Base-by-base conservation (phyloP, 2,113 vertebrate genomes). In the Papio anubis region DNA sequence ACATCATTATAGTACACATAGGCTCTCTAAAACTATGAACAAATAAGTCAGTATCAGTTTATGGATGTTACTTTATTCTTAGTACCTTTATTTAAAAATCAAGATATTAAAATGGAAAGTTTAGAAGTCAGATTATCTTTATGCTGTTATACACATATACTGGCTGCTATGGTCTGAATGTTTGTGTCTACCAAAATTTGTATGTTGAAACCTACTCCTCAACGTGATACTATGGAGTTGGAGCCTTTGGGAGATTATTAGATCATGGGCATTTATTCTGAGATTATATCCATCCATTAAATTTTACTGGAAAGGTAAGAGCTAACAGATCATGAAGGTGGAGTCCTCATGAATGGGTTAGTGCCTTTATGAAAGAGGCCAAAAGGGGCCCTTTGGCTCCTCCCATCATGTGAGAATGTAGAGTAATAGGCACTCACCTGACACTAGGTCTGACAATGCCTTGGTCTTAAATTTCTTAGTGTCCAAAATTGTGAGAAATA, bases 81-180 rank as follows among this genome's bases (percentile, higher is more conserved):
- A 90, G 4, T 73, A 3, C 3, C 45, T 32, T 23, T 40, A 12
- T 70, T 50, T 14, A 20, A 72, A 18, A 64, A 10, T 79, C 12
- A 73, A 5, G 10, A n/a, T 55, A 21, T 30, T 45, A 81, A 40
- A 95, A 79, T 30, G 45, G 13, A 94, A 80, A 40, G n/a, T 16
- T 45, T 20, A 40, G 35, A 59, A 25, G 5, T n/a, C 66, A n/a
- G 27, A 88, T 73, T 66, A 88, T 38, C 25, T 66, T 72, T 50
- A 55, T 35, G 32, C 32, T 79, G 0, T 11, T 78, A 11, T 1
- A 38, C 0, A 21, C 5, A 30, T 5, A 72, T 16, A 2, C 6
- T 21, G 32, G 40, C 5, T 81, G 30, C 25, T 50, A 35, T 35
- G 5, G 8, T 52, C 30, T 21, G 48, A 52, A 79, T 52, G 17